Evolutionary conservation across 2,797 vertebrate genomes (phyloP).

Genomic region (Tarsius wallacei): DNA sequence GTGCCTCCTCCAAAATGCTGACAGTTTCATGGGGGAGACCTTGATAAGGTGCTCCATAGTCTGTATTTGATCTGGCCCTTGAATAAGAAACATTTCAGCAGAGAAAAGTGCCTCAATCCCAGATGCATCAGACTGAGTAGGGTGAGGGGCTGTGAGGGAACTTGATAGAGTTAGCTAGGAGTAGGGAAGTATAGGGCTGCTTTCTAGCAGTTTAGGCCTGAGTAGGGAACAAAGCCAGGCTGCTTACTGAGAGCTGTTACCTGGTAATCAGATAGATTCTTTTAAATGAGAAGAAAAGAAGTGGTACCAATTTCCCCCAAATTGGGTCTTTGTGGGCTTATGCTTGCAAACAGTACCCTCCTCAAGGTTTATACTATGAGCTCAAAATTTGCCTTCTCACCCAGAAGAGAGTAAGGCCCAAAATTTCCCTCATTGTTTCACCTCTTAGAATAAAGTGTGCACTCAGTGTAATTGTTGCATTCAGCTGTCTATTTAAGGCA

Average conservation of each 20-base stretch:
- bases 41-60: neutral
- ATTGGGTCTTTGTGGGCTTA: slow-evolving; percentile 26
- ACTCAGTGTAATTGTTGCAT: slow-evolving; percentile 74
- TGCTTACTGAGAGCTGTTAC: slow-evolving; percentile 49
- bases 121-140: neutral
- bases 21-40: neutral
- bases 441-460: slow-evolving; percentile 82
- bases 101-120: neutral
- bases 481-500: slow-evolving; percentile 90
- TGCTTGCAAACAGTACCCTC: slow-evolving; percentile 5
- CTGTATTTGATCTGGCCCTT: neutral
- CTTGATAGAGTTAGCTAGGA: neutral
- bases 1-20: neutral
- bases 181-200: neutral
- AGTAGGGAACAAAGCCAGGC: neutral
- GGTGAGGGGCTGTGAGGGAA: neutral
- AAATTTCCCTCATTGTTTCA: slow-evolving; percentile 86
- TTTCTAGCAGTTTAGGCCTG: slow-evolving; percentile 54
- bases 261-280: slow-evolving; percentile 71
- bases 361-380: slow-evolving; percentile 48
- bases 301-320: slow-evolving; percentile 66
- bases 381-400: slow-evolving; percentile 77
- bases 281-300: slow-evolving; percentile 72
- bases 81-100: neutral
- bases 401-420: slow-evolving; percentile 83